phyloP scores from a whole-genome alignment of 1,140 invertebrate genomes.

The Pseudachorutes palmiensis region DNA sequence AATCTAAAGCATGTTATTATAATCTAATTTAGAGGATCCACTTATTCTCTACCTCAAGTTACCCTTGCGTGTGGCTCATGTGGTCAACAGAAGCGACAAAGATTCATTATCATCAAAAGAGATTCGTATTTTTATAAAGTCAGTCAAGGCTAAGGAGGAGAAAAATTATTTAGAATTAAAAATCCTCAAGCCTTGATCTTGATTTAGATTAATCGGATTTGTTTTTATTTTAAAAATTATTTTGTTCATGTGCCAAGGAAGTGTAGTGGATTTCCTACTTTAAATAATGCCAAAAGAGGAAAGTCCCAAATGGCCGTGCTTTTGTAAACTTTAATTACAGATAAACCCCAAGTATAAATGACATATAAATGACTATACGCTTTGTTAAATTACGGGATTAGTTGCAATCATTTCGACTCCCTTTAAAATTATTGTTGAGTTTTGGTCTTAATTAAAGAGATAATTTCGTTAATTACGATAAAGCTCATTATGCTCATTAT shows the following conservation, averaged over 20 bases:
- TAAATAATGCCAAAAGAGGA: neutral
- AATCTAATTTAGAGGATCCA: neutral
- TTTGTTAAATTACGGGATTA: conserved; percentile 2
- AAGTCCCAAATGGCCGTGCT: neutral
- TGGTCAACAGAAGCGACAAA: neutral
- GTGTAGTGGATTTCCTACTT: neutral
- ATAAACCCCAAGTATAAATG: neutral
- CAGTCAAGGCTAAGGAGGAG: neutral
- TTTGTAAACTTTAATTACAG: conserved; percentile 3
- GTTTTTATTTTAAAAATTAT: no score
- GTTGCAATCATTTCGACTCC: neutral
- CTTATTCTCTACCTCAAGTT: neutral
- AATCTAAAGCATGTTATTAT: conserved; percentile 6
- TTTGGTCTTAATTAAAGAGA: conserved; percentile 10
- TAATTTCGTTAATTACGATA: conserved; percentile 10
- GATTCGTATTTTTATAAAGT: neutral
- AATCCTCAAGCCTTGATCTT: no score
- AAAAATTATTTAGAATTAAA: neutral
- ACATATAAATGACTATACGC: neutral
- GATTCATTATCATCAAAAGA: no score
- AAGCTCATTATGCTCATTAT: conserved; percentile 9
- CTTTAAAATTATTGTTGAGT: conserved; percentile 4
- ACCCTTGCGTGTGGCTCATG: neutral
- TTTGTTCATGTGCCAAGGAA: no score
- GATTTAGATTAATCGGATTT: no score